A percentile compares a stretch with the other conserved stretches of the same genome.
phyloP scores from a whole-genome alignment of 2,888 invertebrate genomes.

The Caenorhabditis sp. region DNA sequence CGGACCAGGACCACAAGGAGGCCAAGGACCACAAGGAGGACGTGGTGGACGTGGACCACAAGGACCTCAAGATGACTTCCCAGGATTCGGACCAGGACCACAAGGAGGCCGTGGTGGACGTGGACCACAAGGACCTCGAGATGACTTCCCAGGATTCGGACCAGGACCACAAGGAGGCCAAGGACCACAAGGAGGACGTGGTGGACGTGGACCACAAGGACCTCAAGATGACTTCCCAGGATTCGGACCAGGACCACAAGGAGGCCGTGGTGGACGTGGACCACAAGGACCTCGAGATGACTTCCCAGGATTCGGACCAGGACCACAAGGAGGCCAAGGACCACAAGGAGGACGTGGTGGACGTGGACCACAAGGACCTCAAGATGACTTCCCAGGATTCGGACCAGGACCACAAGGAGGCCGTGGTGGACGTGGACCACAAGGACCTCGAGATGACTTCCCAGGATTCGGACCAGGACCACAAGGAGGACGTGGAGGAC shows the following conservation, averaged over 20 bases:
- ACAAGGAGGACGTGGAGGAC: conserved; percentile 6
- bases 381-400: too few relatives aligned
- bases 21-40: neutral
- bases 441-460: conserved; percentile 8
- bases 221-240: neutral
- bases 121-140: neutral
- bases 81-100: neutral
- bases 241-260: conserved; percentile 5
- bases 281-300: neutral
- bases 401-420: conserved; percentile 8
- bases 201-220: neutral
- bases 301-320: neutral
- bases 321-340: neutral
- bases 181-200: conserved; percentile 4
- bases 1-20: neutral
- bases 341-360: conserved; percentile 3
- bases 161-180: neutral
- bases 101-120: neutral
- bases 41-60: neutral
- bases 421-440: conserved; percentile 14
- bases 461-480: conserved; percentile 13
- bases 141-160: neutral
- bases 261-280: neutral
- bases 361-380: conserved; percentile 8
- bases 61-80: neutral